Evolutionary conservation across 2,113 vertebrate genomes (phyloP).

Genomic region (Porphyrio hochstetteri): DNA sequence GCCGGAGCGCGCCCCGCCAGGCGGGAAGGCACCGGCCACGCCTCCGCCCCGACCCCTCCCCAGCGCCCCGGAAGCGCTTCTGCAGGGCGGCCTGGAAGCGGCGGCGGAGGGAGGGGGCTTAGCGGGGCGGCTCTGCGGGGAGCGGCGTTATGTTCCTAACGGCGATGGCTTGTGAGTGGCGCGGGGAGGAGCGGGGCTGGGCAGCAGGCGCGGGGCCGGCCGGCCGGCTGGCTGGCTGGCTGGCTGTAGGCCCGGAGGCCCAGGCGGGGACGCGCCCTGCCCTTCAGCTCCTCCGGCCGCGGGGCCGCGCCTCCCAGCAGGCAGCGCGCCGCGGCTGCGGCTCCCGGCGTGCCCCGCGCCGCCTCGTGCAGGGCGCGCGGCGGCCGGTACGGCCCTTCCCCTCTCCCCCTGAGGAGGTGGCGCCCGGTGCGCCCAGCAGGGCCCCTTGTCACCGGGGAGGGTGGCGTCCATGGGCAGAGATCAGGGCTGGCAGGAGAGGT

Average conservation of each 20-base stretch:
- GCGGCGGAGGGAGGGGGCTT: accelerated
- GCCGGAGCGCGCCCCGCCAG: too few relatives aligned
- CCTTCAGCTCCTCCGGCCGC: not conserved
- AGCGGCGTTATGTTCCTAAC: not conserved
- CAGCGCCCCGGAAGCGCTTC: not conserved
- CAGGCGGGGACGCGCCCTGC: not conserved
- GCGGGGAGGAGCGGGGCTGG: not conserved
- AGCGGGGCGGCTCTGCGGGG: accelerated
- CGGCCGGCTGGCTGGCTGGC: too few relatives aligned
- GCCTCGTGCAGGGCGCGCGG: not conserved
- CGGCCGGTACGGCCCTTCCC: not conserved
- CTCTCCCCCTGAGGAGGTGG: not conserved
- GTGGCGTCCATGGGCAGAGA: not conserved
- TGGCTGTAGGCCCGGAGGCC: too few relatives aligned
- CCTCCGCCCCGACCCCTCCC: not conserved
- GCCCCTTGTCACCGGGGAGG: not conserved
- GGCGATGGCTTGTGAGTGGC: not conserved
- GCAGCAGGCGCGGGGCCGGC: too few relatives aligned
- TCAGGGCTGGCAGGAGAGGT: not conserved
- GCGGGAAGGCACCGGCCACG: not conserved
- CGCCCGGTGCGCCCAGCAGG: not conserved
- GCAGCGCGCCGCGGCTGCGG: not conserved
- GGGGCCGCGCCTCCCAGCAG: not conserved
- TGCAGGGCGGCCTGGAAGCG: not conserved
- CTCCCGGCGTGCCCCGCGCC: not conserved